Evolutionary conservation across 2,888 invertebrate genomes (phyloP).

Genomic region (Parasteatoda lunata): DNA sequence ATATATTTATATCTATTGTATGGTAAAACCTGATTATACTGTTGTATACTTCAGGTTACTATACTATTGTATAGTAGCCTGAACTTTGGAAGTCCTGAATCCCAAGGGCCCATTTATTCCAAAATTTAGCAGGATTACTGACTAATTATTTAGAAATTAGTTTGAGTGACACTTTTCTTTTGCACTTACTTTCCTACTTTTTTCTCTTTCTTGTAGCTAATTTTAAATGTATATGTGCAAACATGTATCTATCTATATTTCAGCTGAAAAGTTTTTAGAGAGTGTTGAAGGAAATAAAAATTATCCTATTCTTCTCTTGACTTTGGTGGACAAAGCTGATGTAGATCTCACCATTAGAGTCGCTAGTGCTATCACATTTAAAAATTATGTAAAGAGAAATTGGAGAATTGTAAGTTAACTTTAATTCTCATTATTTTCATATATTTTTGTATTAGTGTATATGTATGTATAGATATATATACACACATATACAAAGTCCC

Average conservation of each 20-base stretch:
- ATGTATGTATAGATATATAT: background rate
- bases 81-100: too few species aligned
- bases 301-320: slow-evolving; percentile 88
- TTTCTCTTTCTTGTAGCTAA: background rate
- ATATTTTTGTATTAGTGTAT: background rate
- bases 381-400: slow-evolving; percentile 96
- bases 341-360: slow-evolving; percentile 87
- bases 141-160: too few species aligned
- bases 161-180: background rate
- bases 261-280: slow-evolving; percentile 94
- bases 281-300: slow-evolving; percentile 92
- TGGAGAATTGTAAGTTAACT: slow-evolving; percentile 86
- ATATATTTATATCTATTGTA: too few species aligned
- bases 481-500: too few species aligned
- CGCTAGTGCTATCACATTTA: slow-evolving; percentile 94
- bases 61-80: too few species aligned
- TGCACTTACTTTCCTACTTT: background rate
- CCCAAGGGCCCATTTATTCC: too few species aligned
- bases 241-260: slow-evolving; percentile 71
- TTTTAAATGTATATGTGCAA: background rate
- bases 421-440: background rate
- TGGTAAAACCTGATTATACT: too few species aligned
- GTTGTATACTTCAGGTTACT: too few species aligned
- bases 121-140: too few species aligned
- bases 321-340: slow-evolving; percentile 84